Evolutionary conservation across 1,140 invertebrate species (phyloP), one percentile per base, ranked within the genome.

Genomic region (Araneus ventricosus): DNA sequence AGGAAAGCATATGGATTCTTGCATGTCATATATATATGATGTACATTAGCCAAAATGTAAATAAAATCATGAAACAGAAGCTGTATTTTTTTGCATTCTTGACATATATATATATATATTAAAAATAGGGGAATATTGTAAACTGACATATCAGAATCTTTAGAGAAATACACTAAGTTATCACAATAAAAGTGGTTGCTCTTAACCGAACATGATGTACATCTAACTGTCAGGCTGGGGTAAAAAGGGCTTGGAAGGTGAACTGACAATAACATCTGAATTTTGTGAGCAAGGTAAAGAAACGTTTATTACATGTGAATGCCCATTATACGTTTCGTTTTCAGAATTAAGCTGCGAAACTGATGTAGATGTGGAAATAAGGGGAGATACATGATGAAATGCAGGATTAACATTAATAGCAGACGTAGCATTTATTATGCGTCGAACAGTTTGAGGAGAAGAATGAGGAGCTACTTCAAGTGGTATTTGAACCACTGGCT

Each of bases 341-440:
- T 39, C 89, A 61, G 75, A 61, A 20, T 84, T 82, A 52, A 39
- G 52, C 30, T 91, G 75, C 20, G 89, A 59, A 27, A 45, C 39
- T 82, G 79, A 41, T 90, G 63, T 20, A 30, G 75, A 45, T 79
- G 75, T 27, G 27, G 59, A 57, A 63, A 82, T 67, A 84, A 80
- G 52, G 20, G 70, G 70, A 37, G 79, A 41, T 37, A 61, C 52
- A 24, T 82, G 75, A 91, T 91, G 89, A 82, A 61, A 84, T 61
- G 37, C 75, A 63, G 89, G 79, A 41, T 63, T 59, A 84, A 84
- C 89, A 84, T 84, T 91, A 84, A 91, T 61, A 91, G 89, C 89
- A 82, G 89, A 91, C 61, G 89, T 91, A 63, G 89, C 89, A 91
- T 91, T 91, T 59, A 91, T 91, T 24, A 91, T 84, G 41, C 89